Evolutionary conservation across 2,888 invertebrate genomes (phyloP), one percentile per base, ranked within the genome.

Genomic region (Acleris holmiana): DNA sequence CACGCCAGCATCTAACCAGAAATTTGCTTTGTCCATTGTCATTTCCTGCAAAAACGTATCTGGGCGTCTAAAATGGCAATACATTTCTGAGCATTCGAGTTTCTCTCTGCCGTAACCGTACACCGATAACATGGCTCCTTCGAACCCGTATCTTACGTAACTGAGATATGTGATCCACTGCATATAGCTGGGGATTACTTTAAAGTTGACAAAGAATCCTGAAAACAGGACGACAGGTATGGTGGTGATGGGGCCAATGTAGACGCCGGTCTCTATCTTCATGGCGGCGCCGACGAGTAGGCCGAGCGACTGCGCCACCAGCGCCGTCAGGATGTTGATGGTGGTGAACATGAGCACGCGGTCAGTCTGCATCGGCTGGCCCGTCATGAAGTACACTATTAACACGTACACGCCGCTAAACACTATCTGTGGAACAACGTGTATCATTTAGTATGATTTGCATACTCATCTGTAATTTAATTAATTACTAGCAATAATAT

Each of bases 351-450:
- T 96, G 46, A 95, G 90, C 79, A 97, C 96, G 59, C 99, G 94
- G 67, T 95, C 94, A 60, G 95, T 93, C 79, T 98, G 98, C 90
- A 96, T 94, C n/a, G 98, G 99, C 85, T 99, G 99, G 8, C 97
- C 96, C 25, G 99, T 98, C 95, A 99, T 96, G 90, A 98, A 98
- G 91, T 99, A 99, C 13, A 98, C 98, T 73, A 98, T 98, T 75
- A 96, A 94, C 63, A 97, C 96, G 85, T 97, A 98, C 35, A 97
- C 95, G 63, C 96, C 95, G 58, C 97, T 97, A 85, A 97, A 96
- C 67, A 97, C 93, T 68, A 98, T 95, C 97, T 98, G 93, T 4
- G 93, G 93, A 67, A 68, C 66, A 63, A 23, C 4, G 15, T 54
- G 50, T 35, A 41, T 51, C 1, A 53, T 18, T 35, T 10, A 35